These are phyloP conservation scores for Eidolon dupreanum DNA, from an alignment of 2,797 vertebrate genomes.

Conservation along the genomic window DNA sequence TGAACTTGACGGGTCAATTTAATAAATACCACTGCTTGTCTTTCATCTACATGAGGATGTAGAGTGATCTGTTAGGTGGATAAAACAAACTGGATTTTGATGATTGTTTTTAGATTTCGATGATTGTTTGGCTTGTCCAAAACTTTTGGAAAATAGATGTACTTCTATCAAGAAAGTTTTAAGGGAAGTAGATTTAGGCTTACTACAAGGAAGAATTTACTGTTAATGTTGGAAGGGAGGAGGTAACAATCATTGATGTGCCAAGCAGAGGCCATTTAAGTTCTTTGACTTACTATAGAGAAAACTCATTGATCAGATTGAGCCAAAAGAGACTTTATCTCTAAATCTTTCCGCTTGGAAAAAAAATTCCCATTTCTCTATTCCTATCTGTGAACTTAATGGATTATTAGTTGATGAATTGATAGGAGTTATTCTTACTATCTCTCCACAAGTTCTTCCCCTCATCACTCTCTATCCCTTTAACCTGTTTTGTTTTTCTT, in stretches of 20 bases:
- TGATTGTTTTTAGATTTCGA: slow-evolving; percentile 12
- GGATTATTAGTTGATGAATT: slow-evolving; percentile 8
- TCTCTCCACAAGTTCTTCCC: background rate
- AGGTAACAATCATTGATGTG: background rate
- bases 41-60: background rate
- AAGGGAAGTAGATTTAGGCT: background rate
- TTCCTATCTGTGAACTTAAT: background rate
- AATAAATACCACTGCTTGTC: background rate
- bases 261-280: background rate
- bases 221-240: background rate
- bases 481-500: background rate
- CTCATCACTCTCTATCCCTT: background rate
- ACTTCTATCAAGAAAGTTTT: background rate
- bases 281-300: background rate
- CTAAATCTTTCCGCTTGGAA: slow-evolving; percentile 4
- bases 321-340: background rate
- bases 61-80: background rate
- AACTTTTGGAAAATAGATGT: background rate
- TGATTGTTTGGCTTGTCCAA: background rate
- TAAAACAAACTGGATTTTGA: slow-evolving; percentile 3
- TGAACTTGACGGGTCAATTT: background rate
- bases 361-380: background rate
- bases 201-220: background rate
- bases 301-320: background rate
- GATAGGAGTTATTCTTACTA: background rate